Evolutionary conservation across 2,888 invertebrate genomes (phyloP).

Genomic region (Pemphredon lugubris): DNA sequence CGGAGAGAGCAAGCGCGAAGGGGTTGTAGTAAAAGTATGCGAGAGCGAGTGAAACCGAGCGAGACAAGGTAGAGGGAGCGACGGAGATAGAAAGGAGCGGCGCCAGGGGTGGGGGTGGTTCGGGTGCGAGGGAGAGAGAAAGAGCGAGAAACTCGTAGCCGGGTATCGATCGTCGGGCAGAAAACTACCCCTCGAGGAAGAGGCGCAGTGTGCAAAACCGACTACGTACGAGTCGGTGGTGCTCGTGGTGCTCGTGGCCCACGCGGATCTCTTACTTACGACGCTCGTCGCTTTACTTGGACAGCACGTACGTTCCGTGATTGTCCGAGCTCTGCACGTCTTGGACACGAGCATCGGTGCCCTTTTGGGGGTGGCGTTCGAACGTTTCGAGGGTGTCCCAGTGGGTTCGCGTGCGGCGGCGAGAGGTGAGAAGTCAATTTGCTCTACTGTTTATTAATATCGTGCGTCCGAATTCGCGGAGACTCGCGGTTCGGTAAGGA

Average conservation of each 20-base stretch:
- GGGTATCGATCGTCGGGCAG: constrained; percentile 74
- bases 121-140: no score
- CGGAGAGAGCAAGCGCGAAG: neutral
- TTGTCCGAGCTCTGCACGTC: constrained; percentile 12
- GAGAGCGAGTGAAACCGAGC: constrained; percentile 4
- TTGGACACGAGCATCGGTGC: constrained; percentile 3
- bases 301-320: constrained; percentile 11
- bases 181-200: constrained; percentile 74
- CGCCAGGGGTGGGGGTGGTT: no score
- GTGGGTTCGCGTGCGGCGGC: constrained; percentile 1
- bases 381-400: constrained; percentile 11
- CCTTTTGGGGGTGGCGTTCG: neutral
- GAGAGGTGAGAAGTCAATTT: constrained; percentile 31
- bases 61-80: neutral
- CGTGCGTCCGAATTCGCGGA: no score
- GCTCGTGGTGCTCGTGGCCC: constrained; percentile 65
- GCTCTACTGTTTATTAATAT: neutral
- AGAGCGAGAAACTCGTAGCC: constrained; percentile 44
- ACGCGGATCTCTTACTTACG: constrained; percentile 66
- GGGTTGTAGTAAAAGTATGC: constrained; percentile 2
- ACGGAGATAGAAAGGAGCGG: constrained; percentile 44
- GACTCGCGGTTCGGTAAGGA: no score
- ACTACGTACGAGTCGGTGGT: constrained; percentile 65
- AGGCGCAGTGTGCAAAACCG: constrained; percentile 73
- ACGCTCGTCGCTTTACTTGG: constrained; percentile 26